phyloP scores from a whole-genome alignment of 2,797 vertebrate genomes.

The Scarus forsteni region DNA sequence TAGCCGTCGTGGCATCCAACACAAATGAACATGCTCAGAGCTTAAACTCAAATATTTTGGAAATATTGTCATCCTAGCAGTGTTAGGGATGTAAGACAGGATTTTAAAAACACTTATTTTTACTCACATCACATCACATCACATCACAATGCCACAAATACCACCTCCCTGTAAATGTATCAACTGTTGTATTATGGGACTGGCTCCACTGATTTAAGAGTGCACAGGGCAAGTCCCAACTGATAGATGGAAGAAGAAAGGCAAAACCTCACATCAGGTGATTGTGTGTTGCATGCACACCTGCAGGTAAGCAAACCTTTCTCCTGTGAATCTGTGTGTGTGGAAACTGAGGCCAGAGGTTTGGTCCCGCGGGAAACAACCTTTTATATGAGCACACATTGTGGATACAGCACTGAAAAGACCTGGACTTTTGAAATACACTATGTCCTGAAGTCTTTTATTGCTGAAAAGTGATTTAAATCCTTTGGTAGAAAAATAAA shows the following conservation, averaged over 20 bases:
- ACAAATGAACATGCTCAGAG: no score
- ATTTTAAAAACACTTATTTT: conserved; percentile 35
- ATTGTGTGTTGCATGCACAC: conserved; percentile 63
- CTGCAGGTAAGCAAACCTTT: conserved; percentile 60
- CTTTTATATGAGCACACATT: conserved; percentile 70
- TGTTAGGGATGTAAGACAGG: not conserved
- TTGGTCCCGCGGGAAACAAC: conserved; percentile 52
- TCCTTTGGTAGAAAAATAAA: conserved; percentile 1
- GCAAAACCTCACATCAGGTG: conserved; percentile 61
- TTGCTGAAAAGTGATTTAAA: conserved; percentile 16
- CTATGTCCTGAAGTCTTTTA: conserved; percentile 27
- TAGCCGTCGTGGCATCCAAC: no score
- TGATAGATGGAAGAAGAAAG: conserved; percentile 72
- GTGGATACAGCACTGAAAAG: conserved; percentile 59
- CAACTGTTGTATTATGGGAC: conserved; percentile 67
- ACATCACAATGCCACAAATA: conserved; percentile 20
- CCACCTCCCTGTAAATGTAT: conserved; percentile 49
- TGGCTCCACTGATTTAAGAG: conserved; percentile 63
- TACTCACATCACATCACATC: conserved; percentile 36
- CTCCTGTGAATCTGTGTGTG: conserved; percentile 66
- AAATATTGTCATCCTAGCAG: no score
- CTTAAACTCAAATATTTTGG: no score
- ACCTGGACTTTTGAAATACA: conserved; percentile 30
- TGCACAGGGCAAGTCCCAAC: conserved; percentile 68
- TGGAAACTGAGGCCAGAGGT: conserved; percentile 73